phyloP scores from a whole-genome alignment of 2,113 vertebrate genomes.

The Atractosteus spatula region DNA sequence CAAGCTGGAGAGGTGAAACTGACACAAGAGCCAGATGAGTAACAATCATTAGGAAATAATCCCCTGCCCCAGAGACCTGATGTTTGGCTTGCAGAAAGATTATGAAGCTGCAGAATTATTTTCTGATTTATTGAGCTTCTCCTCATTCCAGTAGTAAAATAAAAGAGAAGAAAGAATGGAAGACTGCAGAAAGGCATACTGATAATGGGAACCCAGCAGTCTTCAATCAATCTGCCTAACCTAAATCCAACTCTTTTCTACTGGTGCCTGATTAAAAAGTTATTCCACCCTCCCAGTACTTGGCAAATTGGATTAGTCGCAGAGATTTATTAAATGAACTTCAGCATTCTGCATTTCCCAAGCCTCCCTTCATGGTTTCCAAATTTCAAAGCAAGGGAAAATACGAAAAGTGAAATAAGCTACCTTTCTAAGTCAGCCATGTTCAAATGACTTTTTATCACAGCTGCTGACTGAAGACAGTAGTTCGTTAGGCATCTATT shows the following conservation, averaged over 20 bases:
- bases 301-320: slow-evolving; percentile 76
- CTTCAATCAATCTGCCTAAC: slow-evolving; percentile 64
- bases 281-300: slow-evolving; percentile 66
- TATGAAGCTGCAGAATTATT: slow-evolving; percentile 46
- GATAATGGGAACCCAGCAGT: slow-evolving; percentile 64
- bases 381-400: slow-evolving; percentile 39
- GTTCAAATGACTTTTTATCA: slow-evolving; percentile 9
- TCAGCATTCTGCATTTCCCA: slow-evolving; percentile 44
- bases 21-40: slow-evolving; percentile 64
- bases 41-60: slow-evolving; percentile 74
- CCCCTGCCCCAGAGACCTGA: slow-evolving; percentile 59
- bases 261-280: slow-evolving; percentile 71
- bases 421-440: neutral
- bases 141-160: slow-evolving; percentile 66
- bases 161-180: slow-evolving; percentile 46
- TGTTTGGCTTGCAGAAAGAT: slow-evolving; percentile 66
- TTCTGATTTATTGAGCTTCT: slow-evolving; percentile 60
- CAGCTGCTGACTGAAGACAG: neutral
- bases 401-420: slow-evolving; percentile 4
- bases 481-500: slow-evolving; percentile 16
- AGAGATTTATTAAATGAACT: slow-evolving; percentile 77
- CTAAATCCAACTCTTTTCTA: slow-evolving; percentile 67
- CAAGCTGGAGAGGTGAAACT: slow-evolving; percentile 57
- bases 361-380: slow-evolving; percentile 54
- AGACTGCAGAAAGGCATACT: slow-evolving; percentile 54